Conservation (phyloP, 1,140 invertebrate species). For the Dermatophagoides farinae region DNA sequence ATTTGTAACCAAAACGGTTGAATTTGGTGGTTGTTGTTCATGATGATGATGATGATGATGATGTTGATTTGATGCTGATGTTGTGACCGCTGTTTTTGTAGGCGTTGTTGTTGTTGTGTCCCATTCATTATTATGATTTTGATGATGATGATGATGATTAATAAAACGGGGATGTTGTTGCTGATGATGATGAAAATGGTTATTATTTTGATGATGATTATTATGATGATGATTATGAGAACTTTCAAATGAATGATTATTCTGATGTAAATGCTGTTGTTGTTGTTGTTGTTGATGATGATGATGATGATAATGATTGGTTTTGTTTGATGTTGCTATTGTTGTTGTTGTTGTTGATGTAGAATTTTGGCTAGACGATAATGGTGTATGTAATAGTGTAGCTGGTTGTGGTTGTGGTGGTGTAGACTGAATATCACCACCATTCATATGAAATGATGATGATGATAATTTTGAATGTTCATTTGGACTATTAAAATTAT, state of each 20-base stretch:
- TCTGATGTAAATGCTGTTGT: neutral
- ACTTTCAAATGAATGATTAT: neutral
- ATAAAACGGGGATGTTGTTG: too few species aligned
- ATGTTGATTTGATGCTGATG: neutral
- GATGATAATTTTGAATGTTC: neutral
- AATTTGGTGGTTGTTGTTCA: neutral
- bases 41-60: constrained; percentile 1
- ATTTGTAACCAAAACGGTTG: neutral
- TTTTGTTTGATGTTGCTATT: neutral
- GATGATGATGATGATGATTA: too few species aligned
- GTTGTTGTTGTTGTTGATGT: neutral
- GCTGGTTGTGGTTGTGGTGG: neutral
- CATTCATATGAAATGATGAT: neutral
- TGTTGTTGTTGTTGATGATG: neutral
- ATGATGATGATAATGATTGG: neutral
- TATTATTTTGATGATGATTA: neutral
- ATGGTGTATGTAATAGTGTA: too few species aligned
- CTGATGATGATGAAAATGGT: too few species aligned
- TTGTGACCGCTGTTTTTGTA: neutral
- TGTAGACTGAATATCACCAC: neutral
- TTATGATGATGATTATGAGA: neutral
- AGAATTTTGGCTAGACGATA: neutral
- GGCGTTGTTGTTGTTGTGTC: neutral
- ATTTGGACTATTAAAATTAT: neutral
- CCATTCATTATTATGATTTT: too few species aligned